These are phyloP conservation scores for Rhineura floridana DNA, from an alignment of 2,113 vertebrate species.

Conservation along the genomic window DNA sequence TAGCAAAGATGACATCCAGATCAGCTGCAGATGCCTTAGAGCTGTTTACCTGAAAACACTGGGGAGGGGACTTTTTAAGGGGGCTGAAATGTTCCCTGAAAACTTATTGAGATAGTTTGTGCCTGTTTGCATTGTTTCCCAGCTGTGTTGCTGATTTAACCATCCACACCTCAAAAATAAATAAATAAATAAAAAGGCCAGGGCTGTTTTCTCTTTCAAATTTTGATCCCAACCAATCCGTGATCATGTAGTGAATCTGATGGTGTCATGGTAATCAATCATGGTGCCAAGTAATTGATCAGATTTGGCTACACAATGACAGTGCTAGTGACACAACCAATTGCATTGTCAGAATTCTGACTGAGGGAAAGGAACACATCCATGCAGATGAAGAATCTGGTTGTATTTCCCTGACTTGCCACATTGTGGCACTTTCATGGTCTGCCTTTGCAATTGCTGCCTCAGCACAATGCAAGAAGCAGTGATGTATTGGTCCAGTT, in stretches of 20 bases:
- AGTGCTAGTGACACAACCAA: neutral
- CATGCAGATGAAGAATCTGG: neutral
- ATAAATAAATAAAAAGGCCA: too few species aligned
- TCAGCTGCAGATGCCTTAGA: neutral
- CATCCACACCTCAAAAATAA: too few species aligned
- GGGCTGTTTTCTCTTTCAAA: neutral
- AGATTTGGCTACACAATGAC: neutral
- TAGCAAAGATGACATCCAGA: too few species aligned
- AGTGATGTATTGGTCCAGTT: too few species aligned
- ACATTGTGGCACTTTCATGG: neutral
- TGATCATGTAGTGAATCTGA: neutral
- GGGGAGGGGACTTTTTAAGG: neutral
- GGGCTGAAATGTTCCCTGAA: neutral
- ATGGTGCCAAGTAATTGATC: neutral
- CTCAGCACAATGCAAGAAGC: neutral
- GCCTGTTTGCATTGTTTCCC: neutral
- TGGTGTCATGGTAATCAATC: too few species aligned
- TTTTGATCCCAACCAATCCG: neutral
- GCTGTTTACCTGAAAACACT: neutral
- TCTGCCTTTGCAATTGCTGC: neutral
- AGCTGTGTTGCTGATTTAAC: neutral
- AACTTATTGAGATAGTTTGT: neutral
- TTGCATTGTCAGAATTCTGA: neutral
- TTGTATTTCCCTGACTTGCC: too few species aligned
- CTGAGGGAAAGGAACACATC: neutral